phyloP scores from a whole-genome alignment of 1,140 invertebrate species.

The Macrobrachium rosenbergii region DNA sequence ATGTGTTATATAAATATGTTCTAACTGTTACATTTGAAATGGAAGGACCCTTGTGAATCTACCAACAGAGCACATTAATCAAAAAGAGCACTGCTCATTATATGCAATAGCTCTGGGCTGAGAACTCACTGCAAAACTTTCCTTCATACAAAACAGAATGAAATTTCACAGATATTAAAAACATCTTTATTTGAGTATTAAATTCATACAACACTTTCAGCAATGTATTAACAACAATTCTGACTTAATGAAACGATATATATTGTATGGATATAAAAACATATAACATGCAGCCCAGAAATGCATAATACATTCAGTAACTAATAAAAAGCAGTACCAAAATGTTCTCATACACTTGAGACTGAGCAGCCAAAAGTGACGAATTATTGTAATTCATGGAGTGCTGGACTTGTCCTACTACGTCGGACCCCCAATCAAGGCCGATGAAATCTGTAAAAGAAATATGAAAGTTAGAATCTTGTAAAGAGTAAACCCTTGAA shows the following conservation, averaged over 20 bases:
- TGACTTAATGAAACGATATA: no score
- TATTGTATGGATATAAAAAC: no score
- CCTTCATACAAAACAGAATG: no score
- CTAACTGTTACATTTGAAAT: constrained; percentile 39
- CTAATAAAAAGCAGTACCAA: background rate
- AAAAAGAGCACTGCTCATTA: background rate
- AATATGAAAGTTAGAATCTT: no score
- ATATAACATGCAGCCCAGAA: no score
- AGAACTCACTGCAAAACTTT: background rate
- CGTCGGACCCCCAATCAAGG: constrained; percentile 43
- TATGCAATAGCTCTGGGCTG: background rate
- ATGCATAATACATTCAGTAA: background rate
- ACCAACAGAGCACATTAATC: constrained; percentile 12
- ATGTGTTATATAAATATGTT: constrained; percentile 37
- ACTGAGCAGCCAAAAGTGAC: constrained; percentile 19
- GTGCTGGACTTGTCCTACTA: constrained; percentile 37
- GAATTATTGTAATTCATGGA: constrained; percentile 34
- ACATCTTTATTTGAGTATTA: no score
- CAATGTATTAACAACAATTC: no score
- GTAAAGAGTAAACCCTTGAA: no score
- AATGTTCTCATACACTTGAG: constrained; percentile 20
- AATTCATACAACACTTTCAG: no score
- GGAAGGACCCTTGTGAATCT: constrained; percentile 36
- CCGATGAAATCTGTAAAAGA: constrained; percentile 42
- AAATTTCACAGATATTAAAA: no score